These are phyloP conservation scores for Ophonus ardosiacus DNA, from an alignment of 2,888 invertebrate species.

Conservation along the genomic window DNA sequence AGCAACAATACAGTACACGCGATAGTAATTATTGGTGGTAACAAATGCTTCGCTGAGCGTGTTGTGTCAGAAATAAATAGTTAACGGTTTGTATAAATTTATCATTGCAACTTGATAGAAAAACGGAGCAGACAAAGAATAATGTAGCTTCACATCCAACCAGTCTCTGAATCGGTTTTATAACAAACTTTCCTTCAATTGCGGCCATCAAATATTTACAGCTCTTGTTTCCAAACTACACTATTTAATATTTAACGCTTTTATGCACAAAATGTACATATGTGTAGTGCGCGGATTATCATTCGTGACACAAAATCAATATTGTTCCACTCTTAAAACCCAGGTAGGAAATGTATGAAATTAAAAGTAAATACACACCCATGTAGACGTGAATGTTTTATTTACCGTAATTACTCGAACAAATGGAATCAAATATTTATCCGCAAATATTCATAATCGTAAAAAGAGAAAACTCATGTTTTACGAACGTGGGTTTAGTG, in stretches of 20 bases:
- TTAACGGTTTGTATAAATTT: conserved; percentile 38
- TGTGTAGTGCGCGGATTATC: too few species aligned
- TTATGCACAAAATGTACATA: neutral
- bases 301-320: neutral
- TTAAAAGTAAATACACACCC: neutral
- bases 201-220: conserved; percentile 28
- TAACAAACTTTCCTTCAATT: conserved; percentile 18
- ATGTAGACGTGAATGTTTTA: neutral
- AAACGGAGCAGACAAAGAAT: conserved; percentile 29
- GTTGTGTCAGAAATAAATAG: conserved; percentile 39
- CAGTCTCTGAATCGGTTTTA: conserved; percentile 17
- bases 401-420: neutral
- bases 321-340: neutral
- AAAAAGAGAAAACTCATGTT: neutral
- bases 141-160: conserved; percentile 21
- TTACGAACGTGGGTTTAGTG: neutral
- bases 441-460: neutral
- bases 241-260: neutral
- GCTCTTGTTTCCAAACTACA: neutral
- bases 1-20: conserved; percentile 17
- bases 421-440: neutral
- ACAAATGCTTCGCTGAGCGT: neutral
- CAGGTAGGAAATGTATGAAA: neutral
- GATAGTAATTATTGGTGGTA: conserved; percentile 32
- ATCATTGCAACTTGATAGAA: conserved; percentile 39